Base-by-base conservation (phyloP, 2,113 vertebrate species). In the Aphyosemion australe region DNA sequence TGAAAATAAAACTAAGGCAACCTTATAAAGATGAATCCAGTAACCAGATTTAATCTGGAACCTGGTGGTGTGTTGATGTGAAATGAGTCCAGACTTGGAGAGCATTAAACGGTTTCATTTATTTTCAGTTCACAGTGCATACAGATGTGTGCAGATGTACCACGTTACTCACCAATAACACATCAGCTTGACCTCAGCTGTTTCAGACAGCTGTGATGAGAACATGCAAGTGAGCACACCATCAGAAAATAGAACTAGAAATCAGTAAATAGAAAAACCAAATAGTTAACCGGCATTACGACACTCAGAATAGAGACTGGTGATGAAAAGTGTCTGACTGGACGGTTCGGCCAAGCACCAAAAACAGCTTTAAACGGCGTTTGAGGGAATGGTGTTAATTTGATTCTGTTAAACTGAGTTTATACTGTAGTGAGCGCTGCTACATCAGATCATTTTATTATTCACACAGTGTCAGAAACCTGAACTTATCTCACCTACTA, bases 91-190 rank as follows among this genome's bases (percentile, higher is more conserved):
- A 11, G 14, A 18, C 32, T 42, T 12, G 11, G 4, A 57, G 31
- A 73, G 86, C 70, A 75, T 76, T 70, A 76, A 88, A 89, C 69
- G 57, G 76, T 75, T 82, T 82, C n/a, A 67, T 93, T 91, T 92
- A 90, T 92, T 91, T 84, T 84, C 58, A 82, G 67, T 89, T 90
- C 89, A 92, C 90, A 92, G 91, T 92, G 92, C 79, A 76, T 84
- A 92, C 89, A 88, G 26, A 26, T 62, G 69, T 88, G 84, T 90
- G 87, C 83, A 78, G 74, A 83, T 86, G 82, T 81, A 88, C 72
- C 80, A 69, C 54, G 74, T 88, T 79, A 83, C 84, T 79, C 80
- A 82, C 85, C 69, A 78, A 88, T 13, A 90, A 69, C 78, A 89
- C 80, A 65, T 80, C 41, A 82, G 76, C 82, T 70, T 83, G 85